These are phyloP conservation scores for Drosophila ogumai DNA, from an alignment of 1,140 invertebrate genomes.

Conservation along the genomic window DNA sequence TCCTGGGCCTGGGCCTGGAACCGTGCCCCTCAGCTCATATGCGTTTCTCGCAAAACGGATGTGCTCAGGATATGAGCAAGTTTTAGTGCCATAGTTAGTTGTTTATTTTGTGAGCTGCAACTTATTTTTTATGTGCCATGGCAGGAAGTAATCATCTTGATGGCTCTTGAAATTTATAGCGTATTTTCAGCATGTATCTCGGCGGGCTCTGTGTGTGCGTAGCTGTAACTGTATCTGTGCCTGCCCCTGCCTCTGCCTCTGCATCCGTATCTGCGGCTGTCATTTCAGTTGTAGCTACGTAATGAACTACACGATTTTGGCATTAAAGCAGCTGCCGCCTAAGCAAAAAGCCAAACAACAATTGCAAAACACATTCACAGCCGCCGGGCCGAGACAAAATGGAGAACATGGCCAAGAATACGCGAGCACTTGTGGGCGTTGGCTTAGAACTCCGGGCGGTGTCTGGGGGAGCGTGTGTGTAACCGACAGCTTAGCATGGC, in stretches of 20 bases:
- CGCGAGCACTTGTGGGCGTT: constrained; percentile 46
- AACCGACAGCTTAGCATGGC: constrained; percentile 79
- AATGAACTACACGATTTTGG: constrained; percentile 82
- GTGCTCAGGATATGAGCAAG: constrained; percentile 80
- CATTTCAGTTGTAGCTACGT: constrained; percentile 37
- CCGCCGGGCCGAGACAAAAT: constrained; percentile 45
- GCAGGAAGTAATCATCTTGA: constrained; percentile 83
- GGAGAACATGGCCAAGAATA: constrained; percentile 29
- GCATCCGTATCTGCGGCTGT: constrained; percentile 17
- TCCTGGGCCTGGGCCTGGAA: constrained; percentile 1
- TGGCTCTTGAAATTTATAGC: constrained; percentile 83
- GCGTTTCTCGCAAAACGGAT: constrained; percentile 69
- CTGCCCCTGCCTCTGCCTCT: background rate
- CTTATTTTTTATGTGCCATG: constrained; percentile 82
- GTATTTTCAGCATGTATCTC: constrained; percentile 44
- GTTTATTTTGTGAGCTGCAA: constrained; percentile 75
- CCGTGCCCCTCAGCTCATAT: constrained; percentile 55
- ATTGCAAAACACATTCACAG: constrained; percentile 65
- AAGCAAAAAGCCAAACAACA: constrained; percentile 60
- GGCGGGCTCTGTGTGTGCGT: constrained; percentile 14
- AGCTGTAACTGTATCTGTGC: background rate
- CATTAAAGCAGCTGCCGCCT: constrained; percentile 70
- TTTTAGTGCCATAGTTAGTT: constrained; percentile 80
- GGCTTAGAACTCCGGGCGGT: constrained; percentile 46
- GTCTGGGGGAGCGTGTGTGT: constrained; percentile 51